Base-by-base conservation (phyloP, 2,888 invertebrate genomes). In the Bruchidius siliquastri region DNA sequence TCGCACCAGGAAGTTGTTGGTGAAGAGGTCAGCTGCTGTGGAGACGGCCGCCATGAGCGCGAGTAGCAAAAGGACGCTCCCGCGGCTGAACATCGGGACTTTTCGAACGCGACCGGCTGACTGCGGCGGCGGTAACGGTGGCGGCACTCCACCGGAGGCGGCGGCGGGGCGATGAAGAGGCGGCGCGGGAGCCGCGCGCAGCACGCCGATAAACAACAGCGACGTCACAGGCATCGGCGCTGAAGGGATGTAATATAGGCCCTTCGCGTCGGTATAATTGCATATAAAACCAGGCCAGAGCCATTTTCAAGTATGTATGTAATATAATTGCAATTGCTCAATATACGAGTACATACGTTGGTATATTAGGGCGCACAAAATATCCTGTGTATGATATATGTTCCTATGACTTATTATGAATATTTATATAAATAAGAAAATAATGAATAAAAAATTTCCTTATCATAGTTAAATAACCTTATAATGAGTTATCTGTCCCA, bases 1-100 rank as follows among this genome's bases (percentile, higher is more conserved):
- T 82, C 93, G 91, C 82, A 99, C 98, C 86, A 96, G 90, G 90
- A 99, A 99, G 74, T 96, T 94, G 88, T 98, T 98, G 86, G 98
- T 98, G 89, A 97, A 96, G 82, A 99, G 92, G 72, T 80, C 82
- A 71, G 81, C 81, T 76, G 78, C 77, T 76, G 78, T 77, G 78
- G 79, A 77, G 49, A 73, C n/a, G 73, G 79, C 76, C 77, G 81
- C 77, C 80, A 78, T 78, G 76, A 75, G 74, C 75, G 22, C 21
- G 68, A 83, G 79, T 75, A 81, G 74, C 73, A 72, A 71, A 76
- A 79, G 74, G 68, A 74, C 80, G 84, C 84, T 83, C 85, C 82
- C 81, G 77, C 79, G 80, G 74, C 82, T 84, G 84, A 84, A 85
- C 86, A 86, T 86, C 84, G 83, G 85, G 82, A 74, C 72, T 69